Percentiles rank a stretch among this genome's conserved stretches.
These are phyloP conservation scores for zebrafish (Danio rerio) DNA, from an alignment of 2,113 vertebrate species.

Conservation along the genomic window DNA sequence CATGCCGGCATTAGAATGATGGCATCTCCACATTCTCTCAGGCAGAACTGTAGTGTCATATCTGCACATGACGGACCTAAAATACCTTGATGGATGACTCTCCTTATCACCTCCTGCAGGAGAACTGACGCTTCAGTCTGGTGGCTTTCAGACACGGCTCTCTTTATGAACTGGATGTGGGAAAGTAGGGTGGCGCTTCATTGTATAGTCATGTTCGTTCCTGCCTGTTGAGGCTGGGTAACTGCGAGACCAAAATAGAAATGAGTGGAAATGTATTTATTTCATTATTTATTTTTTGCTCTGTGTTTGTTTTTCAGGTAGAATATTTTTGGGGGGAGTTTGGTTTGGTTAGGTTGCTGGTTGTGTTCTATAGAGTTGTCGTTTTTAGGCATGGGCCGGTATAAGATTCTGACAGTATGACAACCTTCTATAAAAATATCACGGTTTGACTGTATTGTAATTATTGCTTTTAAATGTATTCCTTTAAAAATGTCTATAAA, in stretches of 20 bases:
- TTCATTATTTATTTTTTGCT: too few species aligned
- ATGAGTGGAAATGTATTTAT: background rate
- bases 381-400: too few species aligned
- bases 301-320: too few species aligned
- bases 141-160: background rate
- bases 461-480: too few species aligned
- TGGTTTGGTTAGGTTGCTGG: too few species aligned
- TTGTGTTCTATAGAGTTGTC: too few species aligned
- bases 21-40: background rate
- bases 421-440: too few species aligned
- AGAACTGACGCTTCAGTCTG: background rate
- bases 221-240: background rate
- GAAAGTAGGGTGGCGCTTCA: background rate
- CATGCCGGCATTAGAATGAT: background rate
- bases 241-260: background rate
- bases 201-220: background rate
- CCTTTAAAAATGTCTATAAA: too few species aligned
- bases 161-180: background rate
- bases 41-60: conserved; percentile 31
- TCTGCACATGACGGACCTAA: conserved; percentile 1
- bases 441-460: too few species aligned
- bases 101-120: conserved; percentile 13
- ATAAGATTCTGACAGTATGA: too few species aligned
- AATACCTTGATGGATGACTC: conserved; percentile 33
- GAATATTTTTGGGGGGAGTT: too few species aligned